These are phyloP conservation scores for Globodera ellingtonae DNA, from an alignment of 1,140 invertebrate genomes.

Conservation along the genomic window DNA sequence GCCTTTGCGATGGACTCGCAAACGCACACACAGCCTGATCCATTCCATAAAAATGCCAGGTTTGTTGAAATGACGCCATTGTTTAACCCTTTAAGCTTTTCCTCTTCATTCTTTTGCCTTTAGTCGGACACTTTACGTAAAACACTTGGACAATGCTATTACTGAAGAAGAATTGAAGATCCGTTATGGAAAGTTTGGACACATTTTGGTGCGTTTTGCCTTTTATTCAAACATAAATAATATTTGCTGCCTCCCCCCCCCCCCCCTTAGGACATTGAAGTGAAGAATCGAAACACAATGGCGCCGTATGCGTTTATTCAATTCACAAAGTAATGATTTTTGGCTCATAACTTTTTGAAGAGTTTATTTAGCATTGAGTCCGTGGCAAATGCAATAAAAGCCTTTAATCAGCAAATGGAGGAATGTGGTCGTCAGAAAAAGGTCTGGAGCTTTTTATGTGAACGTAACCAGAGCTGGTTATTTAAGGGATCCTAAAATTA, in stretches of 20 bases:
- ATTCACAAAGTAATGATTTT: slow-evolving; percentile 30
- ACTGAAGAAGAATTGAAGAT: slow-evolving; percentile 17
- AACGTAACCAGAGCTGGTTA: too few species aligned
- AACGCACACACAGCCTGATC: slow-evolving; percentile 22
- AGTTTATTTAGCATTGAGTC: slow-evolving; percentile 17
- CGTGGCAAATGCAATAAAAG: slow-evolving; percentile 30
- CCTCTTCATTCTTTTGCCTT: not conserved
- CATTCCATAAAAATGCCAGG: slow-evolving; percentile 35
- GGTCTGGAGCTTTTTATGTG: not conserved
- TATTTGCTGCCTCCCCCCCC: not conserved
- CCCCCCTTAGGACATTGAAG: slow-evolving; percentile 26
- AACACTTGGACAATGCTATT: slow-evolving; percentile 26
- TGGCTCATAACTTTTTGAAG: not conserved
- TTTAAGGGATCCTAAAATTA: not conserved
- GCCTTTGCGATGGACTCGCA: slow-evolving; percentile 13
- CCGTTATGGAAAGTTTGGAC: slow-evolving; percentile 30
- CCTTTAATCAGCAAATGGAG: slow-evolving; percentile 23
- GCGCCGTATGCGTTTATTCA: slow-evolving; percentile 45
- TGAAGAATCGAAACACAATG: slow-evolving; percentile 41
- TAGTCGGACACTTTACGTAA: slow-evolving; percentile 33
- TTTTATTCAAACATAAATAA: not conserved
- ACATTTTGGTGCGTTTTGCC: slow-evolving; percentile 29
- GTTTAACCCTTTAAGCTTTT: not conserved
- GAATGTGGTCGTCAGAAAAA: slow-evolving; percentile 10
- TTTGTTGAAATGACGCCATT: not conserved